Percentiles rank a stretch among this genome's conserved stretches.
These are phyloP conservation scores for Hylaeus anthracinus DNA, from an alignment of 1,140 invertebrate genomes.

Conservation along the genomic window DNA sequence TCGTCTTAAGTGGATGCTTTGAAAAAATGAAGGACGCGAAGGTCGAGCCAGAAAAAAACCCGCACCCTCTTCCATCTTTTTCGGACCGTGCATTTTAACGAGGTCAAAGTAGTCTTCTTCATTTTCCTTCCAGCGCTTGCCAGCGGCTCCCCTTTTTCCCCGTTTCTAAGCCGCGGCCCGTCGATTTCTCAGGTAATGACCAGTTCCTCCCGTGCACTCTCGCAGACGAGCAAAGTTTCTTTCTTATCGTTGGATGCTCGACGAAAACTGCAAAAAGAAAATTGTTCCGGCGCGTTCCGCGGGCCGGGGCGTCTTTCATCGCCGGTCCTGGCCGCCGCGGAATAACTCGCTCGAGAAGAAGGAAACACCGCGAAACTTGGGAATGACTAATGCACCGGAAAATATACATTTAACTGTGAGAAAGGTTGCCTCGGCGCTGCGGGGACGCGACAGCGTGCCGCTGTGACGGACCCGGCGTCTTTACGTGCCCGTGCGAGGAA, in stretches of 20 bases:
- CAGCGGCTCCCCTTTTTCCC: not conserved
- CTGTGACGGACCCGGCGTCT: not conserved
- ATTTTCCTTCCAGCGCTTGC: not conserved
- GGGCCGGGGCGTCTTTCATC: not conserved
- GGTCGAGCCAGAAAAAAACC: not conserved
- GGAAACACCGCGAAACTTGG: conserved; percentile 8
- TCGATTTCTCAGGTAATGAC: conserved; percentile 46
- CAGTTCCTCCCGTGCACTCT: conserved; percentile 20
- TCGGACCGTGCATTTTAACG: conserved; percentile 15
- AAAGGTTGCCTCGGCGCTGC: not conserved
- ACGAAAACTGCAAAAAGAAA: conserved; percentile 8
- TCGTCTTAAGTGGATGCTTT: conserved; percentile 2
- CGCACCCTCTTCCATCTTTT: conserved; percentile 1
- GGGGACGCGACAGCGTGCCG: not conserved
- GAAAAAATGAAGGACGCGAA: not conserved
- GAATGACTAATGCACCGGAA: conserved; percentile 42
- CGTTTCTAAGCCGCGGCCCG: not conserved
- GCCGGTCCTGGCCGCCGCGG: not conserved
- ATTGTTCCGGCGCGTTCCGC: not conserved
- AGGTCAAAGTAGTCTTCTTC: conserved; percentile 43
- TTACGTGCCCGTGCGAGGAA: conserved; percentile 1
- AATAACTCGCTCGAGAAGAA: conserved; percentile 10
- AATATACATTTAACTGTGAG: conserved; percentile 51
- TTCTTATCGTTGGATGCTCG: conserved; percentile 11
- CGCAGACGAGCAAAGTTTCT: conserved; percentile 36